Conservation (phyloP, 2,113 vertebrate species). For the Actenoides lindsayi region DNA sequence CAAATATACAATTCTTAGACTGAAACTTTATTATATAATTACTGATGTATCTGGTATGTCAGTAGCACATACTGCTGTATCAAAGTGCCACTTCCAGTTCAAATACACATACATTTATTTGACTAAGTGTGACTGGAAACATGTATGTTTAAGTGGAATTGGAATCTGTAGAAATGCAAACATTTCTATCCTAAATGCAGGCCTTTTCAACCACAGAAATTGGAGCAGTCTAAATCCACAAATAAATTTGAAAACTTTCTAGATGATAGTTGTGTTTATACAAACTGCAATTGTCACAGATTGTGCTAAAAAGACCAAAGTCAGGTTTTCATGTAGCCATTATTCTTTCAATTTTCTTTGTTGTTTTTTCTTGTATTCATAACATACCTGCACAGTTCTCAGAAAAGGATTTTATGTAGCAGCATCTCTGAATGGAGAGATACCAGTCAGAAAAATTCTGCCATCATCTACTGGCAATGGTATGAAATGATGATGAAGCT, state of each 20-base stretch:
- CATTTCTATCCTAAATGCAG: not conserved
- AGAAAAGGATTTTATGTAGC: not conserved
- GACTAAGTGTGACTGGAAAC: fast-evolving
- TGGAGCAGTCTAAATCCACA: not conserved
- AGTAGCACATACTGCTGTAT: not conserved
- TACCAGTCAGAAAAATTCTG: not conserved
- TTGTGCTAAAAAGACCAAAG: not conserved
- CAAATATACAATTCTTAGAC: not conserved
- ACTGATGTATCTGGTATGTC: not conserved
- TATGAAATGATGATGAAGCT: not conserved
- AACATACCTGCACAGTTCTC: not conserved
- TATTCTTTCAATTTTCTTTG: not conserved
- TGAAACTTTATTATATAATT: not conserved
- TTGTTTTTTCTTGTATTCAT: not conserved
- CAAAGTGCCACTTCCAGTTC: not conserved
- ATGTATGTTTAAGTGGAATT: fast-evolving
- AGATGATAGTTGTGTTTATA: not conserved
- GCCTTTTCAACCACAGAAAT: not conserved
- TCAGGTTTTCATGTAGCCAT: not conserved
- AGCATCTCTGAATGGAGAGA: not conserved
- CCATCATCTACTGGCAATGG: not conserved
- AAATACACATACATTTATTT: not conserved
- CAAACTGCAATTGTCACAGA: not conserved
- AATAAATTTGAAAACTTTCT: not conserved
- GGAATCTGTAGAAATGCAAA: not conserved